Evolutionary conservation across 2,113 vertebrate species (phyloP).

Genomic region (Percina caprodes): DNA sequence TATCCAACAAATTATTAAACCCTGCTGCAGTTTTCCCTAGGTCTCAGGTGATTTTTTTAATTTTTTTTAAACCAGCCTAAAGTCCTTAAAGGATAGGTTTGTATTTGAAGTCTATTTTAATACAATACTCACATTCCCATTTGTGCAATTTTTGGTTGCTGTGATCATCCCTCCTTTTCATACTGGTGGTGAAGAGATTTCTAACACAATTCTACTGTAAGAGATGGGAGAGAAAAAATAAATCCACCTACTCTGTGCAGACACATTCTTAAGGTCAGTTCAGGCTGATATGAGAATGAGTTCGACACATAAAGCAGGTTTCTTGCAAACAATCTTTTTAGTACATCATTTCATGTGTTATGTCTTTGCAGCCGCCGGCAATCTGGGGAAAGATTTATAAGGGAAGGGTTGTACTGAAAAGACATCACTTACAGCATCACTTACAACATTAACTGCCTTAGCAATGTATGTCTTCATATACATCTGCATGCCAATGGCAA

Average conservation of each 20-base stretch:
- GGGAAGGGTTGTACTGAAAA: not conserved
- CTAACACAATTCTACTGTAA: slow-evolving; percentile 2
- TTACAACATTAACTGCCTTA: too few species aligned
- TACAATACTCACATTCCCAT: not conserved
- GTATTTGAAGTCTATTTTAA: not conserved
- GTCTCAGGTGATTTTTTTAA: not conserved
- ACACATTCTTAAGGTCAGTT: not conserved
- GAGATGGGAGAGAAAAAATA: not conserved
- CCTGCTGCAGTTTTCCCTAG: not conserved
- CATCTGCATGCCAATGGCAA: not conserved
- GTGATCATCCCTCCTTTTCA: slow-evolving; percentile 1
- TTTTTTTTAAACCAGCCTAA: not conserved
- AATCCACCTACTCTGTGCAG: too few species aligned
- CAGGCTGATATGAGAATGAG: not conserved
- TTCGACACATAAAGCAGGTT: not conserved
- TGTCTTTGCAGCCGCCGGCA: not conserved
- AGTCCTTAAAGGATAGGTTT: not conserved
- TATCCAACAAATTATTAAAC: slow-evolving; percentile 5
- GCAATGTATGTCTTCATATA: too few species aligned
- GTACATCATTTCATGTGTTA: not conserved
- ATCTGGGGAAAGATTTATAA: not conserved
- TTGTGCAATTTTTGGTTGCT: not conserved
- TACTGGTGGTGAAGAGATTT: not conserved
- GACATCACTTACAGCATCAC: not conserved
- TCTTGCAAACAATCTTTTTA: not conserved